These are phyloP conservation scores for Poicephalus gulielmi DNA, from an alignment of 2,113 vertebrate species.

Conservation along the genomic window DNA sequence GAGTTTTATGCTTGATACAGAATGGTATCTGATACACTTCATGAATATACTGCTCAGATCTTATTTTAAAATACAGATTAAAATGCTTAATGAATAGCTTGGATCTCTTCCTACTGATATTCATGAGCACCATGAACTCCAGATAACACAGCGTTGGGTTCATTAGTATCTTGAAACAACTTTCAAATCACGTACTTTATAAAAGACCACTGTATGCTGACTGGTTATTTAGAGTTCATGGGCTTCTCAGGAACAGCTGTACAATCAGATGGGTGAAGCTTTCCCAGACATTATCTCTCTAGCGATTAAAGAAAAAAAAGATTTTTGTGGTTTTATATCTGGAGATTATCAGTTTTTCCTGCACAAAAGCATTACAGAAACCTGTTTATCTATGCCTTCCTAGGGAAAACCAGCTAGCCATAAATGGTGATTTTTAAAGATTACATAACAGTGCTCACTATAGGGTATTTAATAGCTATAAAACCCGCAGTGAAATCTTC, in stretches of 20 bases:
- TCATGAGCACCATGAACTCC: neutral
- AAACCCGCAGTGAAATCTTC: neutral
- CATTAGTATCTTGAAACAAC: neutral
- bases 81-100: neutral
- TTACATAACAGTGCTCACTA: neutral
- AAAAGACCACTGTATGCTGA: neutral
- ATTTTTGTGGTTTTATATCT: neutral
- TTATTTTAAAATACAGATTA: neutral
- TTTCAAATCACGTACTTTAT: neutral
- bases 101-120: neutral
- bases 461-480: slow-evolving; percentile 5
- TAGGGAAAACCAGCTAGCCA: neutral
- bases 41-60: neutral
- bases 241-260: neutral
- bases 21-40: neutral
- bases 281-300: neutral
- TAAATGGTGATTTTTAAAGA: slow-evolving; percentile 33
- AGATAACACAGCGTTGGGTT: neutral
- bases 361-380: neutral
- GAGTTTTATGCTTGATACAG: neutral
- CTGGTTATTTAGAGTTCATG: neutral
- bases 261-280: neutral
- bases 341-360: neutral
- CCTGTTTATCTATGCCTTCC: neutral
- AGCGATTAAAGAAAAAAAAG: neutral